Evolutionary conservation across 2,888 invertebrate genomes (phyloP), one percentile per base, ranked within the genome.

Genomic region (Hydriomena furcata): DNA sequence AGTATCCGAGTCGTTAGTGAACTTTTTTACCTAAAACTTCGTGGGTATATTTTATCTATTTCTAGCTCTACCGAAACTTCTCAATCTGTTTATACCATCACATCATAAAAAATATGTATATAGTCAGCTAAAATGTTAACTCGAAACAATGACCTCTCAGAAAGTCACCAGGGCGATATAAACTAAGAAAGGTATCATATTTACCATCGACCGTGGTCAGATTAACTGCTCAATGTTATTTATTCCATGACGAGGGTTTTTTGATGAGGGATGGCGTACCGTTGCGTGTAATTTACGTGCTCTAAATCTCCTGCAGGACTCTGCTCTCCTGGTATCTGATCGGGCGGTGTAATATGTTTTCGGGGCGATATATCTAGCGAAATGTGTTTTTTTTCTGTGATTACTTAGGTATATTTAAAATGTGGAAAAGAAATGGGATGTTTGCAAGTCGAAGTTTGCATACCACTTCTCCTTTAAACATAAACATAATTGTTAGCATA

Each of bases 171-270:
- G 66, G 66, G 45, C 49, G 56, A 61, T 66, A 70, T 73, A 67
- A 73, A 69, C 66, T 65, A 62, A 50, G 51, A 48, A 61, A 65
- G 63, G 65, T 70, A 71, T 71, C 66, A 74, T 71, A 75, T 75
- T 76, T 71, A 63, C 60, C 55, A 66, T 64, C 65, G 55, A 63
- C 56, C 60, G 67, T 66, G 68, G 64, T 68, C 66, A 63, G 69
- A 68, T 72, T 70, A 71, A 76, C 73, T 68, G 68, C 68, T 68
- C 63, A 69, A 38, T 13, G 71, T 71, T 73, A 76, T 73, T 67
- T 75, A 69, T 65, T 58, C 60, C 57, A 63, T 81, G 84, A 84
- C 75, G 71, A 82, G 83, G 84, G 84, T 82, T 68, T 58, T 69
- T 76, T 77, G 76, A 84, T 74, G 72, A 73, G 71, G 78, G 79